phyloP scores from a whole-genome alignment of 2,113 vertebrate genomes.

The Solea solea region DNA sequence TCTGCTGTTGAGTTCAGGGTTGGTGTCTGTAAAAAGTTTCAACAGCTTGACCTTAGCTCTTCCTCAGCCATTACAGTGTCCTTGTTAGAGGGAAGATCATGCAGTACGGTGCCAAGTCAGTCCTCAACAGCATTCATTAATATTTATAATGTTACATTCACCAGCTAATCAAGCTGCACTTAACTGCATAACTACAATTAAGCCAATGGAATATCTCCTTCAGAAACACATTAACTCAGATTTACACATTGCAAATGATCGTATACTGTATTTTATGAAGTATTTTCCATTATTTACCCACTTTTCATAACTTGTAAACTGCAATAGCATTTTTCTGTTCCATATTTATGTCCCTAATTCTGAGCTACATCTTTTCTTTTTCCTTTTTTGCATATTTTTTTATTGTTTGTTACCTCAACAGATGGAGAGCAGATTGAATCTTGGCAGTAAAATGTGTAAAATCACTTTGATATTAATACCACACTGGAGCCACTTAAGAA shows the following conservation, averaged over 20 bases:
- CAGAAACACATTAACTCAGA: no score
- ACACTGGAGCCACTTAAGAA: background rate
- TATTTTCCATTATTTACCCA: background rate
- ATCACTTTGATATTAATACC: background rate
- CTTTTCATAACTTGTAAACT: no score
- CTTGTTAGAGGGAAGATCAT: background rate
- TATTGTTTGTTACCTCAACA: background rate
- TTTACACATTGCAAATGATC: no score
- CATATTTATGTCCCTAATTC: background rate
- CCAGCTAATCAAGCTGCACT: background rate
- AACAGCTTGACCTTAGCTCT: background rate
- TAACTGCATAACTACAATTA: no score
- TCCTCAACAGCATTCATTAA: background rate
- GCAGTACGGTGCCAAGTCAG: no score
- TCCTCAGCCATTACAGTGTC: background rate
- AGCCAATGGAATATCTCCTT: no score
- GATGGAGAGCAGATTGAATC: conserved; percentile 28
- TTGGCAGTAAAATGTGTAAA: conserved; percentile 23
- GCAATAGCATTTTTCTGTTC: background rate
- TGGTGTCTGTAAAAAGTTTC: conserved; percentile 37
- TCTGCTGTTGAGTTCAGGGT: conserved; percentile 75
- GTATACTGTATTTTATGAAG: no score
- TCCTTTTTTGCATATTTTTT: background rate
- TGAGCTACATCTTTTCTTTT: conserved; percentile 1
- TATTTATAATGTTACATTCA: background rate